Conservation (phyloP, 2,888 invertebrate genomes). For the Dichetophora obliterata region DNA sequence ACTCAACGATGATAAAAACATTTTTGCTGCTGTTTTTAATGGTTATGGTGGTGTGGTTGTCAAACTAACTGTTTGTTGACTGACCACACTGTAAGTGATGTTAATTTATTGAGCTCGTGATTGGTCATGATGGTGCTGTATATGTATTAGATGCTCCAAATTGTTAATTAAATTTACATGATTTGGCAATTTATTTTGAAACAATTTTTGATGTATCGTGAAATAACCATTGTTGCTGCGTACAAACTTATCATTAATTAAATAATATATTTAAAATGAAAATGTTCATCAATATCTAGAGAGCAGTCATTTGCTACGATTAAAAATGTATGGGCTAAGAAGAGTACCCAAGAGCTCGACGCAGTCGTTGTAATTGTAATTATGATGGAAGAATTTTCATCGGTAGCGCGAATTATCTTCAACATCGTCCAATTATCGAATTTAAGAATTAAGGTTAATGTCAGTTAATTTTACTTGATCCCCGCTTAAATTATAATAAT, state of each 20-base stretch:
- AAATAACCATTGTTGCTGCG: background rate
- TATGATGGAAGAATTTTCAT: too few species aligned
- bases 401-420: too few species aligned
- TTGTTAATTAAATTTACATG: slow-evolving; percentile 44
- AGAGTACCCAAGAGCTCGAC: too few species aligned
- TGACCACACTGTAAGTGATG: slow-evolving; percentile 43
- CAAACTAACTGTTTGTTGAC: slow-evolving; percentile 32
- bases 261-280: background rate
- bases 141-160: slow-evolving; percentile 41
- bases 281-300: slow-evolving; percentile 26
- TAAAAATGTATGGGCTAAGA: too few species aligned
- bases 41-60: background rate
- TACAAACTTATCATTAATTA: background rate
- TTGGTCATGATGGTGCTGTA: slow-evolving; percentile 44
- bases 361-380: too few species aligned
- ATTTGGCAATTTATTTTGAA: slow-evolving; percentile 38
- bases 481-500: too few species aligned
- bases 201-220: background rate
- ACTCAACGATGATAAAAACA: background rate
- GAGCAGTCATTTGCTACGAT: background rate
- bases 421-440: too few species aligned
- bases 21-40: slow-evolving; percentile 3
- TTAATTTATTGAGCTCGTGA: slow-evolving; percentile 48
- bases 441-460: too few species aligned
- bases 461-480: too few species aligned